A percentile compares a stretch with the other conserved stretches of the same genome.
Conservation (phyloP, 2,888 invertebrate genomes). For the Conus canariensis region DNA sequence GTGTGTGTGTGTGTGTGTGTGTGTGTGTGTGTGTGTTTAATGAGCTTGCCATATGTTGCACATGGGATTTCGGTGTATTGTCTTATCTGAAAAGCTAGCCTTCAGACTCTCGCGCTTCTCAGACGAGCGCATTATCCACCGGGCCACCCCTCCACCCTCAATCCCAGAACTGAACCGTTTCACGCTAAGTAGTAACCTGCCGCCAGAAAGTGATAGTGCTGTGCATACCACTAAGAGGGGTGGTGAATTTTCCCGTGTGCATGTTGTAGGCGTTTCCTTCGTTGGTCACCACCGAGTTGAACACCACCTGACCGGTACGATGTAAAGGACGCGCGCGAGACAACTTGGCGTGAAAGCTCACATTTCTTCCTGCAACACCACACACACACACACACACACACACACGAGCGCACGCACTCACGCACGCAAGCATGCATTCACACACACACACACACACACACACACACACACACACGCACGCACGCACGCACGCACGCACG, state of each 20-base stretch:
- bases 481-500: not conserved
- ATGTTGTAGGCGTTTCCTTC: not conserved
- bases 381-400: not conserved
- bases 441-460: slow-evolving; percentile 7
- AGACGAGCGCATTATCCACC: too few relatives aligned
- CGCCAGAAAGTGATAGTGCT: too few relatives aligned
- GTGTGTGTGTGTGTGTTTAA: too few relatives aligned
- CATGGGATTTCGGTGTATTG: too few relatives aligned
- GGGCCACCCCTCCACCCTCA: too few relatives aligned
- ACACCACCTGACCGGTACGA: not conserved
- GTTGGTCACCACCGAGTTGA: not conserved
- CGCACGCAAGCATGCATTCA: not conserved
- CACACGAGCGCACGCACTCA: not conserved
- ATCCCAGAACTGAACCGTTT: too few relatives aligned
- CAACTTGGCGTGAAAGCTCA: slow-evolving; percentile 4
- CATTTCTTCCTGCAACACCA: not conserved
- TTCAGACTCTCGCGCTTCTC: too few relatives aligned
- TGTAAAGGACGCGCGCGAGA: not conserved
- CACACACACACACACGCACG: slow-evolving; percentile 7
- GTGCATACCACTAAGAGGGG: not conserved
- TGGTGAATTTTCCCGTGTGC: not conserved
- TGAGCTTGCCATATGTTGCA: too few relatives aligned
- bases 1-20: too few relatives aligned
- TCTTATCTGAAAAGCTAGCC: too few relatives aligned
- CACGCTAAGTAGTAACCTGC: too few relatives aligned